A percentile compares a stretch with the other conserved stretches of the same genome.
These are phyloP conservation scores for Macroramphosus scolopax DNA, from an alignment of 2,797 vertebrate genomes.

Conservation along the genomic window DNA sequence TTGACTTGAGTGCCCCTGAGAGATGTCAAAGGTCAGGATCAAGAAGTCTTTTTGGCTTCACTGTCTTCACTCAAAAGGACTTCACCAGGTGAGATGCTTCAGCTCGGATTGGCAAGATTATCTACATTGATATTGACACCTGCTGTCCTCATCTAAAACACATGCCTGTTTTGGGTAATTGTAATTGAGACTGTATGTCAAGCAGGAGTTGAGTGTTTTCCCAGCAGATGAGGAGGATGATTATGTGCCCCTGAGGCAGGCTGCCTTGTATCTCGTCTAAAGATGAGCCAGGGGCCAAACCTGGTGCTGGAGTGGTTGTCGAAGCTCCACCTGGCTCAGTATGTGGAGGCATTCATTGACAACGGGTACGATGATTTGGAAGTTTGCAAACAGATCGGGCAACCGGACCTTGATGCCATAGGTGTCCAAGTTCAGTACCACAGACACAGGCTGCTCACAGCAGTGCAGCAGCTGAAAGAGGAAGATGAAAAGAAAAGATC, in stretches of 20 bases:
- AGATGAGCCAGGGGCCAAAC: slow-evolving; percentile 80
- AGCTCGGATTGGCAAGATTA: too few species aligned
- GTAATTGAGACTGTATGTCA: slow-evolving; percentile 1
- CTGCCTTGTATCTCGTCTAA: slow-evolving; percentile 11
- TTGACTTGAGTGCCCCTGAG: not conserved
- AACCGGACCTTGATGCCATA: slow-evolving; percentile 91
- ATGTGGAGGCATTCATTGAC: slow-evolving; percentile 89
- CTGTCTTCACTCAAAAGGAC: not conserved
- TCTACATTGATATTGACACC: too few species aligned
- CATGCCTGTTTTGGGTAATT: slow-evolving; percentile 5
- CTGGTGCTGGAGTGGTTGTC: slow-evolving; percentile 91
- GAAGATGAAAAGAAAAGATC: slow-evolving; percentile 76
- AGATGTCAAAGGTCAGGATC: slow-evolving; percentile 15
- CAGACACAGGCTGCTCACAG: slow-evolving; percentile 84
- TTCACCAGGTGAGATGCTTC: not conserved
- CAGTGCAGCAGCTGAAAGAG: slow-evolving; percentile 83
- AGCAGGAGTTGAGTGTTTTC: not conserved
- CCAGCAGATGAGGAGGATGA: slow-evolving; percentile 3
- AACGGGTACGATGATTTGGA: slow-evolving; percentile 95
- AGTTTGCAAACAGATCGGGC: slow-evolving; percentile 92
- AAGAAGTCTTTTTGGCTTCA: too few species aligned
- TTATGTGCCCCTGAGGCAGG: slow-evolving; percentile 12
- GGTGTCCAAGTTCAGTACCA: slow-evolving; percentile 85
- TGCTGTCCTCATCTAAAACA: not conserved
- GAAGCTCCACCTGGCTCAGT: slow-evolving; percentile 85